Base-by-base conservation (phyloP, 2,113 vertebrate genomes). In the Dolichallabes microphthalmus region DNA sequence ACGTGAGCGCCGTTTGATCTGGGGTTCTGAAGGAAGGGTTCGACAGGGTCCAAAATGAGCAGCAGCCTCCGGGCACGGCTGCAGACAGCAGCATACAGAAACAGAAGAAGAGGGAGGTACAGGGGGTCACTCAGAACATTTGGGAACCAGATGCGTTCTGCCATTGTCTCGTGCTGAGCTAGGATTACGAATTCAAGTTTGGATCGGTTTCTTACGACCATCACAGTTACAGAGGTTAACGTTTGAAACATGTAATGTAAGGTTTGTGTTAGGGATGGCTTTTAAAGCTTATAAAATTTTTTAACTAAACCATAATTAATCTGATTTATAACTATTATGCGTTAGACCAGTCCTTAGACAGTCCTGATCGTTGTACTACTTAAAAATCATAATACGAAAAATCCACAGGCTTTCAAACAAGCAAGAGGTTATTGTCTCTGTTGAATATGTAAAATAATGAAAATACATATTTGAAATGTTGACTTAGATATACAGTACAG, bases 71-170 rank as follows among this genome's bases (percentile, higher is more conserved):
- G 89, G 87, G 77, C 84, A 90, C 83, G 52, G 63, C 66, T n/a
- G 55, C 88, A 86, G 91, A 93, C 89, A 77, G 88, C 84, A 86
- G 87, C 82, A 86, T 87, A 53, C 57, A 85, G 88, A 86, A 88
- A 91, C 92, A 90, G 89, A 92, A 2, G 50, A 87, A 85, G 90
- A 71, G 89, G 86, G 90, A 89, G 88, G 86, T 87, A 74, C 39
- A 87, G 85, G 87, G 90, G 92, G 92, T 92, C 91, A 92, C 1
- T 35, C 88, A 77, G 88, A 93, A 94, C 94, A 95, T 95, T 94
- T 94, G 94, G 94, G 92, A 88, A 91, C 93, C 94, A 95, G 93
- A 95, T 95, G 94, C 91, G 90, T 88, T 82, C 89, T 89, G 87
- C 88, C 90, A 89, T 93, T 90, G 91, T 92, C 90, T 90, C 88